Percentiles rank a stretch among this genome's conserved stretches.
Conservation (phyloP, 2,797 vertebrate genomes). For the Lycodopsis pacificus region DNA sequence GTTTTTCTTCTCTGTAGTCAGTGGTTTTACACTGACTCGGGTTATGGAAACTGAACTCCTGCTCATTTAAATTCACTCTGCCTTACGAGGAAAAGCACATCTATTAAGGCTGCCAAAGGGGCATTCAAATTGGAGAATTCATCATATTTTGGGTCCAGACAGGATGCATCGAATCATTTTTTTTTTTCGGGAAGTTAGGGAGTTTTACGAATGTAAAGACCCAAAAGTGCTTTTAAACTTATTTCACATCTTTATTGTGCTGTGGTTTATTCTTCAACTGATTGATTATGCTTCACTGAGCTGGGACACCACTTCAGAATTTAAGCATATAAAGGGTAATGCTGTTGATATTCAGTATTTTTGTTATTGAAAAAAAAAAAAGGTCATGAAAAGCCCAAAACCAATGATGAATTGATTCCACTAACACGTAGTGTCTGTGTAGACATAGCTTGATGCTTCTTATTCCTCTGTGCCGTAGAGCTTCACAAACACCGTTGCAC, state of each 20-base stretch:
- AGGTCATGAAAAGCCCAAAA: neutral
- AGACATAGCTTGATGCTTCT: neutral
- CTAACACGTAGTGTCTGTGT: neutral
- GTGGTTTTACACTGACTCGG: slow-evolving; percentile 7
- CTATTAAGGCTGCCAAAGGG: slow-evolving; percentile 6
- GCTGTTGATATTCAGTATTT: neutral
- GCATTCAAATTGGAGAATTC: slow-evolving; percentile 2
- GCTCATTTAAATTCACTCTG: slow-evolving; percentile 21
- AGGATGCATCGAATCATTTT: neutral
- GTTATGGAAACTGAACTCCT: slow-evolving; percentile 23
- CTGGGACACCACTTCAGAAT: neutral
- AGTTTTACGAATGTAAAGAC: neutral
- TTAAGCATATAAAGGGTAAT: neutral
- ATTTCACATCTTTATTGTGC: neutral
- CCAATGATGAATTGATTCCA: neutral
- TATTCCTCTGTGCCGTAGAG: neutral
- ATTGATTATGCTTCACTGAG: slow-evolving; percentile 2
- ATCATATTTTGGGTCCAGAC: slow-evolving; percentile 10
- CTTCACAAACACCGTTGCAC: neutral
- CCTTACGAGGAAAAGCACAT: neutral
- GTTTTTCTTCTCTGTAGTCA: neutral
- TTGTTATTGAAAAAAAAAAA: neutral
- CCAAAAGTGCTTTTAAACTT: neutral
- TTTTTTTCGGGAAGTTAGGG: neutral
- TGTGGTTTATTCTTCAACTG: slow-evolving; percentile 10